phyloP scores from a whole-genome alignment of 2,888 invertebrate genomes.

The Lamproptera curius region DNA sequence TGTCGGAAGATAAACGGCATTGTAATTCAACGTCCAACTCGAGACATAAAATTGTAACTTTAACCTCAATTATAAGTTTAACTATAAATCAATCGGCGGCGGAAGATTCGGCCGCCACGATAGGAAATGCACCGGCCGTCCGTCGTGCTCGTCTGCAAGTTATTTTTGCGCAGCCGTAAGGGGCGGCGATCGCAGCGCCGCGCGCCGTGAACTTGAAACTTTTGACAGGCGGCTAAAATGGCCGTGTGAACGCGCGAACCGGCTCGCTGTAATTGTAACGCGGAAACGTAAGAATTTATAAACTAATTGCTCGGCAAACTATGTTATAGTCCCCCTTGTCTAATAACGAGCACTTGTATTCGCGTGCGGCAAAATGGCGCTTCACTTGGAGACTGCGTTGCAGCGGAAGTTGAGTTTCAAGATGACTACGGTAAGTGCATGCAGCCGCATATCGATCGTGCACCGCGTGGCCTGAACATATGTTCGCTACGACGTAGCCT shows the following conservation, averaged over 20 bases:
- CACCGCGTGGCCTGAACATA: conserved; percentile 68
- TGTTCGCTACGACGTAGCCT: conserved; percentile 53
- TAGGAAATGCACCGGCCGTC: conserved; percentile 29
- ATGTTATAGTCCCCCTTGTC: conserved; percentile 58
- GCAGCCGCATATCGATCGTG: conserved; percentile 63
- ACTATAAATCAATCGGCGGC: conserved; percentile 64
- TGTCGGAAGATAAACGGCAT: conserved; percentile 7
- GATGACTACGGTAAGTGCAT: conserved; percentile 76
- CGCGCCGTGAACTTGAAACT: conserved; percentile 49
- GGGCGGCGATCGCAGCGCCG: conserved; percentile 55
- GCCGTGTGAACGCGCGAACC: conserved; percentile 73
- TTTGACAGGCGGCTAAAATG: conserved; percentile 73
- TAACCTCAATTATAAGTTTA: conserved; percentile 68
- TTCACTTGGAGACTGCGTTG: conserved; percentile 72
- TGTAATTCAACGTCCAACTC: conserved; percentile 15
- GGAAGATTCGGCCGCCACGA: conserved; percentile 46
- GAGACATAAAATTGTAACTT: conserved; percentile 46
- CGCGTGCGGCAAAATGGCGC: conserved; percentile 55
- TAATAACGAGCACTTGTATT: conserved; percentile 43
- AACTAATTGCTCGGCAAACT: conserved; percentile 58
- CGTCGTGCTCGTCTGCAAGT: conserved; percentile 27
- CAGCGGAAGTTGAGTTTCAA: conserved; percentile 76
- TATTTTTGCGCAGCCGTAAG: conserved; percentile 70
- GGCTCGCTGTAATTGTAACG: conserved; percentile 60
- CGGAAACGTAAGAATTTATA: conserved; percentile 63